Base-by-base conservation (phyloP, 2,888 invertebrate species). In the Cataglyphis cursor region DNA sequence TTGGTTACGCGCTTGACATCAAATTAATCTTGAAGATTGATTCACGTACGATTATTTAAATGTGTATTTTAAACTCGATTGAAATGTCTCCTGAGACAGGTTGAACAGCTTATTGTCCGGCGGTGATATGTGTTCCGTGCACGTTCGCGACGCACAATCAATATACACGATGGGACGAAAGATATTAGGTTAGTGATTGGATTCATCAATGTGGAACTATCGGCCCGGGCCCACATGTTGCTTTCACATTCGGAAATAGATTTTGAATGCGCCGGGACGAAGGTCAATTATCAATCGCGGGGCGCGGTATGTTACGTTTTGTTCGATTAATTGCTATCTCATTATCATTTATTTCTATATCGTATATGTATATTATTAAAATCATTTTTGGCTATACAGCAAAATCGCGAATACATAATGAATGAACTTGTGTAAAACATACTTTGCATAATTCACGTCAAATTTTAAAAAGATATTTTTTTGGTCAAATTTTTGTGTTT, bases 121-220 rank as follows among this genome's bases (percentile, higher is more conserved):
- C 38, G 15, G 38, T 38, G 66, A 65, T 76, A 54, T n/a, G 24
- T 21, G 76, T 54, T 54, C 54, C 15, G 54, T 76, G 54, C 66
- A 57, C n/a, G 38, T 41, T 68, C 41, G 41, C 65, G 35, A 65
- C 35, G 51, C 28, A 41, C 68, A 68, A 76, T 76, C 70, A 41
- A 76, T 76, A 75, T 64, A 76, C 28, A 76, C 41, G 57, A 68
- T 38, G 70, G 12, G 24, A 28, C 68, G 35, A 41, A 76, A 76
- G 76, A 41, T 76, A 76, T 76, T 76, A 57, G 28, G 68, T 57
- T 76, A 76, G 76, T 65, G 54, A 76, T 76, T 76, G 76, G 76
- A 76, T 68, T 41, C 41, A 61, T 48, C 66, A 81, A 81, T 81
- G 35, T 61, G 66, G 75, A 78, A 82, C 75, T 82, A 65, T 80